A percentile compares a stretch with the other conserved stretches of the same genome.
Evolutionary conservation across 1,140 invertebrate genomes (phyloP).

Genomic region (Probaryconus sp.): DNA sequence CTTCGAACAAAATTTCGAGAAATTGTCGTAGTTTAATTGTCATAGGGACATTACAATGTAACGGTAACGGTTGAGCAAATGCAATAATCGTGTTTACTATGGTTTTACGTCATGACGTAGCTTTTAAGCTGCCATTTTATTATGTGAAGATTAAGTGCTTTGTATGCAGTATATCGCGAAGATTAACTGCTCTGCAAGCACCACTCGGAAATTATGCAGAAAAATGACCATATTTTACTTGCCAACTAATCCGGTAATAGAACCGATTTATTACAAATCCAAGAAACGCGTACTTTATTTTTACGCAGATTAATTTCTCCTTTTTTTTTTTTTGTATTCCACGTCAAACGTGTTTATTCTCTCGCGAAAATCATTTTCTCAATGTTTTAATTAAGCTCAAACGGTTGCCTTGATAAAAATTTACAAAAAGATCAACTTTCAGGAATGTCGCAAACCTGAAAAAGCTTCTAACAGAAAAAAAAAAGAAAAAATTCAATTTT

Average conservation of each 20-base stretch:
- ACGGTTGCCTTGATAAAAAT: no score
- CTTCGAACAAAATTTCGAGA: no score
- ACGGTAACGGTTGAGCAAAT: conserved; percentile 4
- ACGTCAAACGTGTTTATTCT: no score
- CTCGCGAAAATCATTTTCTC: no score
- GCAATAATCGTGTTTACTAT: conserved; percentile 48
- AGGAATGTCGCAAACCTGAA: no score
- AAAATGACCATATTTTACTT: conserved; percentile 42
- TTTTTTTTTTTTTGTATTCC: no score
- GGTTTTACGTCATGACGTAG: conserved; percentile 40
- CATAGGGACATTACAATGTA: conserved; percentile 30
- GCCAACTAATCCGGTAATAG: conserved; percentile 24
- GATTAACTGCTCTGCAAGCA: conserved; percentile 30
- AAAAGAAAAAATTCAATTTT: no score
- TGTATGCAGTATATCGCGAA: conserved; percentile 32
- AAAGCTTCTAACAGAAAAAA: no score
- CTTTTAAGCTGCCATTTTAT: conserved; percentile 52
- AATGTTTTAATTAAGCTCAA: no score
- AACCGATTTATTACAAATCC: conserved; percentile 36
- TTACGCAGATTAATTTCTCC: neutral
- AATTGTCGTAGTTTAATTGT: conserved; percentile 26
- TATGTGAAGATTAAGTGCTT: conserved; percentile 42
- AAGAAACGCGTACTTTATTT: conserved; percentile 1
- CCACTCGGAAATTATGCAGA: conserved; percentile 32
- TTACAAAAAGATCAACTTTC: no score